Conservation (phyloP, 2,888 invertebrate species). For the Clistopyga incitator region DNA sequence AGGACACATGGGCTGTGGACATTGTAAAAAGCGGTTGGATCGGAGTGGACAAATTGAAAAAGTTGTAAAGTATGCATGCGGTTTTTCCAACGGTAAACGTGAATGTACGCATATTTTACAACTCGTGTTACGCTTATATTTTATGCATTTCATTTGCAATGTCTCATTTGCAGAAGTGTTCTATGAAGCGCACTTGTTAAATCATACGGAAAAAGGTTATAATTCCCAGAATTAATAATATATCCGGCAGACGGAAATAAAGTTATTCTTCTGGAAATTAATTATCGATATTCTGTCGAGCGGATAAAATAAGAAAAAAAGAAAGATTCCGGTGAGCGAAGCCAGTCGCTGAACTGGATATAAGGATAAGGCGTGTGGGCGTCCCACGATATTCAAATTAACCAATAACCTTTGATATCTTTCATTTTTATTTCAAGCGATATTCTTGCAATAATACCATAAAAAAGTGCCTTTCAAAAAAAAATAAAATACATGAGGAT, state of each 20-base stretch:
- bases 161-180: too few species aligned
- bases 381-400: slow-evolving; percentile 77
- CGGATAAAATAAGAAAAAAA: slow-evolving; percentile 12
- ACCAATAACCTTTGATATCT: slow-evolving; percentile 76
- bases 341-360: slow-evolving; percentile 36
- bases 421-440: slow-evolving; percentile 74
- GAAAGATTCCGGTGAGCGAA: background rate
- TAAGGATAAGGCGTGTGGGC: slow-evolving; percentile 53
- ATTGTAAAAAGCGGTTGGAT: background rate
- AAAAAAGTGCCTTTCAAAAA: background rate
- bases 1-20: background rate
- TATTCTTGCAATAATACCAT: slow-evolving; percentile 2
- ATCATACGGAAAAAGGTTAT: slow-evolving; percentile 26
- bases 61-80: too few species aligned
- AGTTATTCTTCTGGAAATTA: slow-evolving; percentile 79
- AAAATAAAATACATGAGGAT: background rate
- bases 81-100: too few species aligned
- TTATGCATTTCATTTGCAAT: too few species aligned
- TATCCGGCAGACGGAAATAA: slow-evolving; percentile 76
- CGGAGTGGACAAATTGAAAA: background rate
- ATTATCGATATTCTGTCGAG: slow-evolving; percentile 77
- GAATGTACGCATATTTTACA: too few species aligned
- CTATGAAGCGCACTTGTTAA: background rate
- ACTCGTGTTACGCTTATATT: too few species aligned
- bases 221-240: slow-evolving; percentile 71